These are phyloP conservation scores for Austrolebias charrua DNA, from an alignment of 2,797 vertebrate genomes.

Conservation along the genomic window DNA sequence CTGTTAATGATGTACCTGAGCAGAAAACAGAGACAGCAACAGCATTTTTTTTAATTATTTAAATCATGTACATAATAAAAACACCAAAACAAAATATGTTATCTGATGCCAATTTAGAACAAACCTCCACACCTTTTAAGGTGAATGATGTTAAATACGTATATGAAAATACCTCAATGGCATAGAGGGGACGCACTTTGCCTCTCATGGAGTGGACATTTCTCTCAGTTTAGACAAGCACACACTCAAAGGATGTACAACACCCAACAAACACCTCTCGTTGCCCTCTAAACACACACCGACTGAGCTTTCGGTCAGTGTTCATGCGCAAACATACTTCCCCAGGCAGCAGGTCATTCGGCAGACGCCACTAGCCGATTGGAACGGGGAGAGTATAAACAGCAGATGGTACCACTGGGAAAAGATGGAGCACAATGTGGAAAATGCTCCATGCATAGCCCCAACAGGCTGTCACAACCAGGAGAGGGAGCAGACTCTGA, in stretches of 20 bases:
- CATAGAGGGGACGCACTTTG: constrained; percentile 8
- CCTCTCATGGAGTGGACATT: constrained; percentile 30
- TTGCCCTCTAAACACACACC: constrained; percentile 27
- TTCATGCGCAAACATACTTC: constrained; percentile 52
- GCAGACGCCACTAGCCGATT: constrained; percentile 69
- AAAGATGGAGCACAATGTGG: constrained; percentile 78
- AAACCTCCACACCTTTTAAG: too few species aligned
- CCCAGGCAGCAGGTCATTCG: constrained; percentile 74
- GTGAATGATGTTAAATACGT: neutral
- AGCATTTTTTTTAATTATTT: neutral
- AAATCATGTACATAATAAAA: neutral
- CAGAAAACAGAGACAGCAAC: constrained; percentile 29
- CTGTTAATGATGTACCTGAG: constrained; percentile 79
- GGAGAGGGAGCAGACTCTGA: constrained; percentile 67
- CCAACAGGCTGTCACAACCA: constrained; percentile 64
- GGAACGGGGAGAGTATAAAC: constrained; percentile 75
- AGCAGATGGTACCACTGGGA: constrained; percentile 83
- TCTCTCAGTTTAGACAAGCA: constrained; percentile 37
- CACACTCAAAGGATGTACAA: constrained; percentile 30
- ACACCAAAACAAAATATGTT: neutral
- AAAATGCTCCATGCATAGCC: constrained; percentile 71
- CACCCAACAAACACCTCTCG: constrained; percentile 11
- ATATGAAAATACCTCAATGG: neutral
- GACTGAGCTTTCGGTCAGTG: constrained; percentile 23
- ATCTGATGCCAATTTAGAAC: neutral